phyloP scores from a whole-genome alignment of 2,113 vertebrate species.

The Petrocephalus zakoni region DNA sequence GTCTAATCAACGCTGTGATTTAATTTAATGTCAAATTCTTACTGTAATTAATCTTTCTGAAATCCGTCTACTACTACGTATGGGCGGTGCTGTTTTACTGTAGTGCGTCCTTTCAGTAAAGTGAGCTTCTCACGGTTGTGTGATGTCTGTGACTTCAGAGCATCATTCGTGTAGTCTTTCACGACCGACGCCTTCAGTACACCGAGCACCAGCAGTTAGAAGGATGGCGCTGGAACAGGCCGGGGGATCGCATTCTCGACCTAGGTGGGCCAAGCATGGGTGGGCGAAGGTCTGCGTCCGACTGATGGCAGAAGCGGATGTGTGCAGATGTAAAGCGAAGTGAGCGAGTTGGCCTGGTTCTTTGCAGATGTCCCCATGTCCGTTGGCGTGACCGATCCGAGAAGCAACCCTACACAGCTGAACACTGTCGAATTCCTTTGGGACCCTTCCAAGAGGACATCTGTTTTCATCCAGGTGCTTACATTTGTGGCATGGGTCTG shows the following conservation, averaged over 20 bases:
- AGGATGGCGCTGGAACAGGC: slow-evolving; percentile 94
- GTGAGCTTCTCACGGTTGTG: background rate
- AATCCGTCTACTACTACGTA: background rate
- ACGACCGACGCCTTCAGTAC: slow-evolving; percentile 89
- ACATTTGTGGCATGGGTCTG: background rate
- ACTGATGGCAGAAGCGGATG: background rate
- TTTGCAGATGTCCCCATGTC: slow-evolving; percentile 93
- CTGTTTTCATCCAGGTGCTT: slow-evolving; percentile 91
- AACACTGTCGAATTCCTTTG: slow-evolving; percentile 97
- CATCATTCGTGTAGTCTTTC: slow-evolving; percentile 93
- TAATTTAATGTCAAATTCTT: background rate
- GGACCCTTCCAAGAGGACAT: slow-evolving; percentile 92
- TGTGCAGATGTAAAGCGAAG: background rate
- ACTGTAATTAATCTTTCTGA: background rate
- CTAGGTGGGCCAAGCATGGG: slow-evolving; percentile 64
- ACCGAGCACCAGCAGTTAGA: slow-evolving; percentile 96
- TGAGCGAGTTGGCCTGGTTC: background rate
- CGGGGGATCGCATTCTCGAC: slow-evolving; percentile 90
- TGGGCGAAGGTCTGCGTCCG: background rate
- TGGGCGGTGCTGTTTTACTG: background rate
- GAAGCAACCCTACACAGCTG: slow-evolving; percentile 91
- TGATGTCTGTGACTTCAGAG: slow-evolving; percentile 62
- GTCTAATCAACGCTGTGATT: background rate
- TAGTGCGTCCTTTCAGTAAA: background rate
- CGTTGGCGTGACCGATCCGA: slow-evolving; percentile 89